phyloP scores from a whole-genome alignment of 2,888 invertebrate genomes.

The Lasioglossum morio region DNA sequence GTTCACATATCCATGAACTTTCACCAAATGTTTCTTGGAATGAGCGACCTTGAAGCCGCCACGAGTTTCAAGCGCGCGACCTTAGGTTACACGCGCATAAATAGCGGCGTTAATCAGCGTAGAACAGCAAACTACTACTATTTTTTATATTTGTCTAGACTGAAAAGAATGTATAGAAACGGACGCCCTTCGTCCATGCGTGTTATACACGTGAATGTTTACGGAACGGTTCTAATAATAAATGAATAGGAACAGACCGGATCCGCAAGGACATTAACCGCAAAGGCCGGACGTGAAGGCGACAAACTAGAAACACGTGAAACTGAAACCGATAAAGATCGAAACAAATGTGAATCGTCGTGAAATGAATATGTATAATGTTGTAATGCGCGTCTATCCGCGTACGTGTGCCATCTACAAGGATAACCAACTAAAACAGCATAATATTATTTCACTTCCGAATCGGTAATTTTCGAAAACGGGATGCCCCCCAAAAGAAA shows the following conservation, averaged over 20 bases:
- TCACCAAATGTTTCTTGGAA: neutral
- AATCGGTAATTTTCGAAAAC: neutral
- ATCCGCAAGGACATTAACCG: neutral
- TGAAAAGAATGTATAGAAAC: neutral
- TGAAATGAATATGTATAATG: neutral
- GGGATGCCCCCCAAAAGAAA: constrained; percentile 28
- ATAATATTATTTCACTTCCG: neutral
- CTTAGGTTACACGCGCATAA: neutral
- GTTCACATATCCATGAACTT: neutral
- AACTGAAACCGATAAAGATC: neutral
- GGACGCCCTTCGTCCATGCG: neutral
- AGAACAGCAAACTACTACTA: neutral
- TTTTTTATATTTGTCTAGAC: neutral
- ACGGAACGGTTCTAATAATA: neutral
- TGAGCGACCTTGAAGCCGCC: neutral
- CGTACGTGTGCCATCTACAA: neutral
- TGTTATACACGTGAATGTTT: neutral
- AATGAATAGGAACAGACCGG: neutral
- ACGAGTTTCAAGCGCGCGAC: neutral
- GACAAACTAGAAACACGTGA: neutral
- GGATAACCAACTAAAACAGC: neutral
- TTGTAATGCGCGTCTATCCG: neutral
- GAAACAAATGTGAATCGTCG: constrained; percentile 12
- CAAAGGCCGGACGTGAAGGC: neutral
- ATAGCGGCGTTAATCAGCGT: neutral